These are phyloP conservation scores for Eilema caniola DNA, from an alignment of 2,888 invertebrate genomes.

Conservation along the genomic window DNA sequence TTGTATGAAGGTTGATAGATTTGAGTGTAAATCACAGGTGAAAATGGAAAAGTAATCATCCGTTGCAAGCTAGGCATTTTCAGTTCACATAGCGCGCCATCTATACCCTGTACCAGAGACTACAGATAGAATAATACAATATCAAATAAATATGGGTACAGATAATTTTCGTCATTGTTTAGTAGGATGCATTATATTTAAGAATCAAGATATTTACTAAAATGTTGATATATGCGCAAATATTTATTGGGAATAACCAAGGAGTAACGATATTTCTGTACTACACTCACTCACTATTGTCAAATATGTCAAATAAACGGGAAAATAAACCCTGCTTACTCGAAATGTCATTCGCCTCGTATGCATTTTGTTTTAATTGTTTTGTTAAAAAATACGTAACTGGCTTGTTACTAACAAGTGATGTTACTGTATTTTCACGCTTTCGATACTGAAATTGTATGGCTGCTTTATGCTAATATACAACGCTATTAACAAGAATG, in stretches of 20 bases:
- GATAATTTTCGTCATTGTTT: not conserved
- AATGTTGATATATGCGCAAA: too few species aligned
- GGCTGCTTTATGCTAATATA: constrained; percentile 16
- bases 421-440: constrained; percentile 25
- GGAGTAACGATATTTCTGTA: too few species aligned
- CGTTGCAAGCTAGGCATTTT: not conserved
- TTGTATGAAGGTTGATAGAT: not conserved
- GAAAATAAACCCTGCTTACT: constrained; percentile 39
- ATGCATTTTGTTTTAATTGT: constrained; percentile 47
- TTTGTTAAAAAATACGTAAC: constrained; percentile 37
- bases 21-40: too few species aligned
- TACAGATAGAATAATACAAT: not conserved
- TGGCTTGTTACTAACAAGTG: constrained; percentile 32
- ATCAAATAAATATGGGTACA: too few species aligned
- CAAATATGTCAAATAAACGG: constrained; percentile 33
- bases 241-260: too few species aligned
- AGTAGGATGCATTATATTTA: too few species aligned
- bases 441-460: constrained; percentile 13
- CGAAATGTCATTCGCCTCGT: constrained; percentile 49
- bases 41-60: not conserved
- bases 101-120: not conserved
- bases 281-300: constrained; percentile 16
- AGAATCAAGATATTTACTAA: too few species aligned
- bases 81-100: not conserved
- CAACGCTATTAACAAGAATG: constrained; percentile 21